Percentiles rank a stretch among this genome's conserved stretches.
Evolutionary conservation across 35 echinoderm and acorn worm species (phyloP).

Genomic region (Lytechinus pictus): DNA sequence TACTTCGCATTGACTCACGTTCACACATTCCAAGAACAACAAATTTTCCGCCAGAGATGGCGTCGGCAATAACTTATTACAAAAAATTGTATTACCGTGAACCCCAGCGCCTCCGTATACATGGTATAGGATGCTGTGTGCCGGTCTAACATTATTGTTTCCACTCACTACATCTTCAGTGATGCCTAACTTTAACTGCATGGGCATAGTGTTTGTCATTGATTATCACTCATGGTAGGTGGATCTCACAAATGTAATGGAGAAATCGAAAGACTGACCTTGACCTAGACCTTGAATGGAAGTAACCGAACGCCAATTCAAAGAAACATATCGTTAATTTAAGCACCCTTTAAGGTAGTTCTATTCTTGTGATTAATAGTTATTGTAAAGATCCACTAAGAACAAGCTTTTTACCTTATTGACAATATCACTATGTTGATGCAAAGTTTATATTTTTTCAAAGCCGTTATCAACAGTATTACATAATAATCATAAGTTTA

Average conservation of each 20-base stretch:
- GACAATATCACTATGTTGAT: too few species aligned
- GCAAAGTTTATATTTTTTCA: too few species aligned
- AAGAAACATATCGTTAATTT: too few species aligned
- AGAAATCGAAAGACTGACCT: not conserved
- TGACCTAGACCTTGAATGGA: not conserved
- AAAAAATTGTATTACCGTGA: not conserved
- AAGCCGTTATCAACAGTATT: too few species aligned
- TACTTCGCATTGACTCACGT: not conserved
- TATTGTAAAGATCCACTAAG: too few species aligned
- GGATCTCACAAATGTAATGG: conserved; percentile 2
- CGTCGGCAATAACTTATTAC: not conserved
- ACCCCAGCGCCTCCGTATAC: not conserved
- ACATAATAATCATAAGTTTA: too few species aligned
- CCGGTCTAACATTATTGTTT: not conserved
- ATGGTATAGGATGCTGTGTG: not conserved
- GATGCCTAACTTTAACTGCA: not conserved
- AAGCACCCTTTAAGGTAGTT: too few species aligned
- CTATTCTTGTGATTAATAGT: too few species aligned
- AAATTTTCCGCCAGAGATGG: not conserved
- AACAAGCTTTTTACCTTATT: too few species aligned
- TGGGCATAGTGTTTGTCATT: not conserved
- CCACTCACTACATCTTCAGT: not conserved
- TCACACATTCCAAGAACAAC: not conserved
- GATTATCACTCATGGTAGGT: not conserved
- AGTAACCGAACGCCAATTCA: too few species aligned